phyloP scores from a whole-genome alignment of 37 sponge, comb jelly and placozoan species.

The Diacarnus erythraeanus region DNA sequence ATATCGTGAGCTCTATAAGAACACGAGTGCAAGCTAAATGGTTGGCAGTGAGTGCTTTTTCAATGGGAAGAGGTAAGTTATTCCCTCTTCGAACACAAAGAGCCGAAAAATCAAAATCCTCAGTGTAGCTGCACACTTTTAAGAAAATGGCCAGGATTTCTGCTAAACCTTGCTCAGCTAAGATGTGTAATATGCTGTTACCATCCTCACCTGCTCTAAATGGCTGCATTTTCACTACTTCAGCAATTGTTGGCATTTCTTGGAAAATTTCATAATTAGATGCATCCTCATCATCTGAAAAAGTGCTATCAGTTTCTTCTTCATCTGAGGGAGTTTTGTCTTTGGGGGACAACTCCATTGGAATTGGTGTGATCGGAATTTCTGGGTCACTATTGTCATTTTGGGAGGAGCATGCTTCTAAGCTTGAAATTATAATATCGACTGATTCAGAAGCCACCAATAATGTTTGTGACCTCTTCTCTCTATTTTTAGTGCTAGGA shows the following conservation, averaged over 20 bases:
- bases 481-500: not conserved
- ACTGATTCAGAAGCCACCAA: not conserved
- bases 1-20: constrained; percentile 17
- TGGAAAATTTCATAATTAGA: no score
- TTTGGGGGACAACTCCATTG: not conserved
- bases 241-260: constrained; percentile 1
- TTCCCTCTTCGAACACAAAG: constrained; percentile 7
- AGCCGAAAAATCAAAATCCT: constrained; percentile 4
- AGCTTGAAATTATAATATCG: not conserved
- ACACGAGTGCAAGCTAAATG: constrained; percentile 23
- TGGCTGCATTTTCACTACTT: constrained; percentile 23
- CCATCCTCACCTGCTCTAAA: constrained; percentile 20
- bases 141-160: constrained; percentile 41
- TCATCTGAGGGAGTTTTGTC: not conserved
- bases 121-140: constrained; percentile 19
- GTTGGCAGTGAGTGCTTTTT: constrained; percentile 21
- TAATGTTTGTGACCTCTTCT: not conserved
- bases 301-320: not conserved
- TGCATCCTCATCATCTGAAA: not conserved
- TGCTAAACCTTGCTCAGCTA: constrained; percentile 21
- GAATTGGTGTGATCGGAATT: not conserved
- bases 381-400: not conserved
- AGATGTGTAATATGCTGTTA: constrained; percentile 53
- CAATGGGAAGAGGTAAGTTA: constrained; percentile 19
- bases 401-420: not conserved